Base-by-base conservation (phyloP, 2,797 vertebrate species). In the Holocentrus rufus region DNA sequence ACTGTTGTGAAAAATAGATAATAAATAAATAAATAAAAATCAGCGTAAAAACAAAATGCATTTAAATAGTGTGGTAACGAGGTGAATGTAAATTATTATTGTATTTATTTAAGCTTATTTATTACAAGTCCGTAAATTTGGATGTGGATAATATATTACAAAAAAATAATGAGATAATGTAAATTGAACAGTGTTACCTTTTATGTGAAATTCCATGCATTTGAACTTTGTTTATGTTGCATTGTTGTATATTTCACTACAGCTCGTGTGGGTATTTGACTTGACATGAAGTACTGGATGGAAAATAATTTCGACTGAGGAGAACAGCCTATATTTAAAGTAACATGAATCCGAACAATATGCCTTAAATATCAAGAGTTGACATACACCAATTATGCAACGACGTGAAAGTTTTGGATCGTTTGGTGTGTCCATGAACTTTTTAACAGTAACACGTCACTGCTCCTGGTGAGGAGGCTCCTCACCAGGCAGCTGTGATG, bases 41-140 rank as follows among this genome's bases (percentile, higher is more conserved):
- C 36, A 22, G 20, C 14, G 3, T 34, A 36, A 46, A 69, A 70
- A 55, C 42, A 23, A 74, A 85, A 79, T 52, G 59, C 84, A 69
- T 85, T 81, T 76, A 84, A 87, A 85, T 83, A 65, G 77, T 87
- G 84, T 82, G 83, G 65, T 83, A 73, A 79, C 69, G 67, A 84
- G 77, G 76, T 91, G 88, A 88, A 88, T 92, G 90, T 92, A 90
- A 88, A 89, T 84, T 71, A 79, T 86, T 72, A 76, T 67, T 80
- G 68, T 87, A 88, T 85, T 88, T 83, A 85, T 81, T 87, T 82
- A 71, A 76, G 65, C 76, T 89, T 88, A 89, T 89, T 88, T 89
- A 90, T 85, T 69, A 83, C 11, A 69, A 79, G 69, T 84, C 62
- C 61, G 80, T 91, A 77, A 53, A 77, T 86, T 80, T 87, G 74